Evolutionary conservation across 2,797 vertebrate species (phyloP).

Genomic region (Chloroceryle amazona): DNA sequence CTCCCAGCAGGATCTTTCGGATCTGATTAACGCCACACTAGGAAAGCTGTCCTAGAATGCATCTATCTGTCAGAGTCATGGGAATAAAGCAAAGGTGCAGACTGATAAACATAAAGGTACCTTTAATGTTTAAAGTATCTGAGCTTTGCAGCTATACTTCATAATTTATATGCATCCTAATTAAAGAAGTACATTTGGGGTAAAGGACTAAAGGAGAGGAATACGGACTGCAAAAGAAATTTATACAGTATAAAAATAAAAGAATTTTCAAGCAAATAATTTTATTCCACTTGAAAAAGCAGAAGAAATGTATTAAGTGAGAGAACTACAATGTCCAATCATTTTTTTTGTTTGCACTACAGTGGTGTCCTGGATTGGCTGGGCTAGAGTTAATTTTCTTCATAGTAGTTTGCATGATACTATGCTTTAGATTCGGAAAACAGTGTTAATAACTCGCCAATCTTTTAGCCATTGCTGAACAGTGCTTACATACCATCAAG

Average conservation of each 20-base stretch:
- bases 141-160: not conserved
- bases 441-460: rapidly evolving
- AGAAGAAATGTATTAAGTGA: not conserved
- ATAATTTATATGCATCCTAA: not conserved
- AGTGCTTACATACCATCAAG: not conserved
- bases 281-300: not conserved
- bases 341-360: not conserved
- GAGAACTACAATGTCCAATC: not conserved
- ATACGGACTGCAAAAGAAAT: not conserved
- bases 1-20: slow-evolving; percentile 63
- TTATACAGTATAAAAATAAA: not conserved
- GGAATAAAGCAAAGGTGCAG: slow-evolving; percentile 43
- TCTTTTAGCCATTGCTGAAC: not conserved
- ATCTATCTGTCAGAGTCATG: slow-evolving; percentile 35
- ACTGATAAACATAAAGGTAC: slow-evolving; percentile 20
- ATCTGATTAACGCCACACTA: slow-evolving; percentile 72
- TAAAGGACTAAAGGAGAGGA: not conserved
- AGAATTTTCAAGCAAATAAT: not conserved
- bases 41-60: not conserved
- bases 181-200: not conserved
- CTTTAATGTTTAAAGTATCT: not conserved
- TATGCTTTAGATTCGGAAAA: not conserved
- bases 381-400: not conserved
- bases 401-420: not conserved
- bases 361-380: not conserved